Conservation (phyloP, 2,797 vertebrate genomes). For the Notoglanidium macrostoma region DNA sequence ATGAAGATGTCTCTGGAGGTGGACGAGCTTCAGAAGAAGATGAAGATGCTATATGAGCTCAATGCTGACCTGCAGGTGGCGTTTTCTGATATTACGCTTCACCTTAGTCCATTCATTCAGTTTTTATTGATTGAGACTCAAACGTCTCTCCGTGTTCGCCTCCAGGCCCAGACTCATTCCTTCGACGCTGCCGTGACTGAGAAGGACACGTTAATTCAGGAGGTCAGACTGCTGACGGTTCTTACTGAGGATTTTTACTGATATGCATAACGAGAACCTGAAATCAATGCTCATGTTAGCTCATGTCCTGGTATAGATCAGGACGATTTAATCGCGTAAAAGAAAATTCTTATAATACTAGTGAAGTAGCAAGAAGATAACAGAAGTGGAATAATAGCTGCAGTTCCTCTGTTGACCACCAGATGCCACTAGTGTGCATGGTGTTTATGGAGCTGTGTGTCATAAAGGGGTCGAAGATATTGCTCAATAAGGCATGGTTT, state of each 20-base stretch:
- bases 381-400: not conserved
- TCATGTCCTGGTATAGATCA: not conserved
- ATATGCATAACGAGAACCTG: not conserved
- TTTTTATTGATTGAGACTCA: not conserved
- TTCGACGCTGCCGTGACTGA: conserved; percentile 74
- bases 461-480: not conserved
- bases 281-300: not conserved
- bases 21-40: conserved; percentile 81
- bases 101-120: not conserved
- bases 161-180: conserved; percentile 78
- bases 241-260: not conserved
- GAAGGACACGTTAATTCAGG: conserved; percentile 77
- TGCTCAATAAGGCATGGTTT: not conserved
- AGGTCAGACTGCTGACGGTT: conserved; percentile 72
- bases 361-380: not conserved
- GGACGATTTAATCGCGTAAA: not conserved
- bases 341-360: not conserved
- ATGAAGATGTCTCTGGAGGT: conserved; percentile 79
- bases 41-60: conserved; percentile 77
- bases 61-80: conserved; percentile 79
- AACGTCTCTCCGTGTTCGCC: not conserved
- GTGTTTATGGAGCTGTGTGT: not conserved
- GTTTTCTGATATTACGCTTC: too few relatives aligned
- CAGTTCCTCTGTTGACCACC: not conserved
- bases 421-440: not conserved